These are phyloP conservation scores for Pholis gunnellus DNA, from an alignment of 2,113 vertebrate genomes.

Conservation along the genomic window DNA sequence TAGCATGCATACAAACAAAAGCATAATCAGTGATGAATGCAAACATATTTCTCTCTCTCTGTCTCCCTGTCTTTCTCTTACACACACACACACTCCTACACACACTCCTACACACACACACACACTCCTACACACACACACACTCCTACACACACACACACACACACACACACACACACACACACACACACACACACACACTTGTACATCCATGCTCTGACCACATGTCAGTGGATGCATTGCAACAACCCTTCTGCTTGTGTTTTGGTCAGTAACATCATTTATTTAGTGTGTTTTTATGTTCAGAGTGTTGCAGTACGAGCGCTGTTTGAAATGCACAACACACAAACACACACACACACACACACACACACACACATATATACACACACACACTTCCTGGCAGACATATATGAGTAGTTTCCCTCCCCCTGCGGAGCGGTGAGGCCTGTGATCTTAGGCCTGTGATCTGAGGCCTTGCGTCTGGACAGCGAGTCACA, in stretches of 20 bases:
- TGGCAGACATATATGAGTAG: neutral
- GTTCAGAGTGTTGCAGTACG: neutral
- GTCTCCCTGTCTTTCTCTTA: neutral
- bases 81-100: neutral
- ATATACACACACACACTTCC: neutral
- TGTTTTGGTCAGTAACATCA: slow-evolving; percentile 6
- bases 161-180: neutral
- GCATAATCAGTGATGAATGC: neutral
- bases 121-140: slow-evolving; percentile 1
- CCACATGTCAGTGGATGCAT: neutral
- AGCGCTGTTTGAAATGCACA: slow-evolving; percentile 9
- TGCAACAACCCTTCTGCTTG: neutral
- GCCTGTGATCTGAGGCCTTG: neutral
- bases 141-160: neutral
- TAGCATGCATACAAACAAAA: neutral
- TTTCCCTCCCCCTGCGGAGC: neutral
- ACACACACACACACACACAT: neutral
- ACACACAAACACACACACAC: neutral
- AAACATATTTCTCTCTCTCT: neutral
- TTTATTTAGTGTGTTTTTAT: slow-evolving; percentile 47
- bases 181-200: neutral
- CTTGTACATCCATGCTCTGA: neutral
- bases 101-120: slow-evolving; percentile 4
- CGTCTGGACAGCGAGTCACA: neutral
- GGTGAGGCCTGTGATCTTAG: neutral